phyloP scores from a whole-genome alignment of 2,797 vertebrate genomes.

The Centropyge bicolor region DNA sequence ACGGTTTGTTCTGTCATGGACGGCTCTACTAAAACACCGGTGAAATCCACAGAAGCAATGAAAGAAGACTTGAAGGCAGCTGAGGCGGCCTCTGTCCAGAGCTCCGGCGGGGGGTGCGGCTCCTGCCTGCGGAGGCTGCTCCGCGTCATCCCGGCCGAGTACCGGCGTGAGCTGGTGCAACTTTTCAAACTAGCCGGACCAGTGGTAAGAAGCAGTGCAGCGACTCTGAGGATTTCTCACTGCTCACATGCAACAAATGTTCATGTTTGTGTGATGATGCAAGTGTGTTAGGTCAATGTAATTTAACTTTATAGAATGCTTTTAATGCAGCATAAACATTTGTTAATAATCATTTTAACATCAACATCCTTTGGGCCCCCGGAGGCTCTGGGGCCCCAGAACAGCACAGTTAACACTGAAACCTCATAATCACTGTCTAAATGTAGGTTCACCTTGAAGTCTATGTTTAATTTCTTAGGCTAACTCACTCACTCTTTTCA shows the following conservation, averaged over 20 bases:
- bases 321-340: background rate
- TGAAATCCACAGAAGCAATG: fast-evolving
- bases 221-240: too few relatives aligned
- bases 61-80: background rate
- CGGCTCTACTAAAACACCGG: background rate
- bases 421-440: too few relatives aligned
- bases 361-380: background rate
- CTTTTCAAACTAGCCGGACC: conserved; percentile 81
- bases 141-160: conserved; percentile 52
- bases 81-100: background rate
- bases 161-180: conserved; percentile 73
- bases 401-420: background rate
- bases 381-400: background rate
- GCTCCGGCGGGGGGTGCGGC: background rate
- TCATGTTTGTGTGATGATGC: background rate
- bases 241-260: too few relatives aligned
- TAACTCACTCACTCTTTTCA: background rate
- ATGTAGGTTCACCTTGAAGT: too few relatives aligned
- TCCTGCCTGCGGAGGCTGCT: conserved; percentile 36
- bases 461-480: background rate
- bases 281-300: background rate
- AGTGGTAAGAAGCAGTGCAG: conserved; percentile 73
- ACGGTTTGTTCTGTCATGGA: conserved; percentile 35
- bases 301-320: background rate
- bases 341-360: too few relatives aligned